Conservation (phyloP, 2,797 vertebrate species). For the Antrozous pallidus region DNA sequence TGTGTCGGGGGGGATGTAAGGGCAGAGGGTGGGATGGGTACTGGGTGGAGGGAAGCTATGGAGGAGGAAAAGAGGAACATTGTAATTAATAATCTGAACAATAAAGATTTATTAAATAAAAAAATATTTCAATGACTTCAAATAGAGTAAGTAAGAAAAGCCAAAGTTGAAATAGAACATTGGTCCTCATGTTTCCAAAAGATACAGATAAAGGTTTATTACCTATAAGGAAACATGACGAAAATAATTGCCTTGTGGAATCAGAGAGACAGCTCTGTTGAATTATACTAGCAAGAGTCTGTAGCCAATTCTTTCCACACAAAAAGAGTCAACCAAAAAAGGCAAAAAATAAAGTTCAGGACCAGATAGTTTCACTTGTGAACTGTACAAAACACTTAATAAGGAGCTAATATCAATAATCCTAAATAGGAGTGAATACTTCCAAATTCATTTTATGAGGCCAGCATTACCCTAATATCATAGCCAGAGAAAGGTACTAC, state of each 20-base stretch:
- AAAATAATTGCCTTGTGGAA: neutral
- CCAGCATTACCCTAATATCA: neutral
- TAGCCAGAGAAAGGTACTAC: neutral
- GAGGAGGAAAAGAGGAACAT: too few relatives aligned
- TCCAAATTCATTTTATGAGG: neutral
- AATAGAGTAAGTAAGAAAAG: neutral
- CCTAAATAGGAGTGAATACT: neutral
- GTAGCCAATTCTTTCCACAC: neutral
- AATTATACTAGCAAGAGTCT: neutral
- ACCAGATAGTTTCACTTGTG: neutral
- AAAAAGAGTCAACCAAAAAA: neutral
- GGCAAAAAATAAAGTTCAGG: neutral
- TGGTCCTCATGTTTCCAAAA: neutral
- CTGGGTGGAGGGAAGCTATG: too few relatives aligned
- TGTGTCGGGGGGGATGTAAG: too few relatives aligned
- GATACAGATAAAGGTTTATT: neutral
- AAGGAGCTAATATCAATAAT: neutral
- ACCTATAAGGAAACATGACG: neutral
- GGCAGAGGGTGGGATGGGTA: too few relatives aligned
- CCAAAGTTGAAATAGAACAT: neutral
- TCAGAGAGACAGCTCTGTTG: neutral
- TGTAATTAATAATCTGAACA: too few relatives aligned
- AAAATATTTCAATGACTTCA: neutral
- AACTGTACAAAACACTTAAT: neutral
- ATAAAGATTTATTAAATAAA: too few relatives aligned